Percentiles rank a stretch among this genome's conserved stretches.
Conservation (phyloP, 2,113 vertebrate species). For the Sarotherodon lohbergeri region DNA sequence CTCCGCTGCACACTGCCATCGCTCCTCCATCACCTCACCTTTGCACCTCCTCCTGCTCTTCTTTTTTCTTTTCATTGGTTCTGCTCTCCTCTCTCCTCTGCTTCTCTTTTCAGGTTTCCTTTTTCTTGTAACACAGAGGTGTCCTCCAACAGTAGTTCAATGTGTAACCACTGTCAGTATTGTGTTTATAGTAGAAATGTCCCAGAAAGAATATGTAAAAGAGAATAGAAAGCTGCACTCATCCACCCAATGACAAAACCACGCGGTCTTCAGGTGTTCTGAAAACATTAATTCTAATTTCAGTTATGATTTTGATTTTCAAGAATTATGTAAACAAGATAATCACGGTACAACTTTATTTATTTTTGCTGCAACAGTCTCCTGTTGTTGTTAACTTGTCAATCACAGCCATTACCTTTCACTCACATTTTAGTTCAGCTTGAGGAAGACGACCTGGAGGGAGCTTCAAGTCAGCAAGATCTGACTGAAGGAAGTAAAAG, state of each 20-base stretch:
- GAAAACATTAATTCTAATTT: neutral
- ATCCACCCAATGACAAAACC: neutral
- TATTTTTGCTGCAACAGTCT: neutral
- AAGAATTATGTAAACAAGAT: neutral
- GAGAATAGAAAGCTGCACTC: neutral
- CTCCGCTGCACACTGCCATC: conserved; percentile 71
- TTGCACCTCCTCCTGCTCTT: conserved; percentile 12
- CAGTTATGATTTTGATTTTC: neutral
- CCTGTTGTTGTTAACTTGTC: neutral
- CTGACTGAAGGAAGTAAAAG: neutral
- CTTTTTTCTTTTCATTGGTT: conserved; percentile 26
- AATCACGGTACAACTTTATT: neutral
- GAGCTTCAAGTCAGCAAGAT: neutral
- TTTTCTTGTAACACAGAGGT: neutral
- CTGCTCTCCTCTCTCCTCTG: neutral
- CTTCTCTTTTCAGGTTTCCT: neutral
- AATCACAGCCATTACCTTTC: neutral
- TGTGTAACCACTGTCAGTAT: neutral
- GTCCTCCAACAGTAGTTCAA: neutral
- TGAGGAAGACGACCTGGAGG: neutral
- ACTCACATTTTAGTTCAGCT: neutral
- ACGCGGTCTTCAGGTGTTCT: neutral
- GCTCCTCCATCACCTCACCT: conserved; percentile 47
- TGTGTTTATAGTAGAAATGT: neutral
- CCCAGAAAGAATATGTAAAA: neutral